A percentile compares a stretch with the other conserved stretches of the same genome.
Conservation (phyloP, 1,140 invertebrate species). For the Brachionus plicatilis region DNA sequence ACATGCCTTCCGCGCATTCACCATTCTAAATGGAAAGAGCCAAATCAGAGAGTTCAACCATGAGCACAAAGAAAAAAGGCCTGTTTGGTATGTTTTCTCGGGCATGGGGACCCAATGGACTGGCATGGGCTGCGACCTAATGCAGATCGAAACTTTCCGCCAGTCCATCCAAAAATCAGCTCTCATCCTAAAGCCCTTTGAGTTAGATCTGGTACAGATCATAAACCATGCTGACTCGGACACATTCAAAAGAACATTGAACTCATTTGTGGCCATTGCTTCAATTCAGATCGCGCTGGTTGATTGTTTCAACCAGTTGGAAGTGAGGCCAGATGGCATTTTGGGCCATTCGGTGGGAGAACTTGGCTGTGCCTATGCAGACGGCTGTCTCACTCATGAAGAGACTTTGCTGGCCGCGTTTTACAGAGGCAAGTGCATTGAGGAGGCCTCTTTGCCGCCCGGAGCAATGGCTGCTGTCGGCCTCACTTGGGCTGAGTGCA, state of each 20-base stretch:
- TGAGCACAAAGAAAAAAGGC: slow-evolving; percentile 56
- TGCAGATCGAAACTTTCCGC: slow-evolving; percentile 72
- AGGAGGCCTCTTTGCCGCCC: slow-evolving; percentile 67
- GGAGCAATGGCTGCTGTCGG: slow-evolving; percentile 79
- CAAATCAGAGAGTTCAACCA: background rate
- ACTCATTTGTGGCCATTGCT: slow-evolving; percentile 85
- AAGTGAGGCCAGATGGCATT: slow-evolving; percentile 81
- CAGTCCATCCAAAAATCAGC: slow-evolving; percentile 70
- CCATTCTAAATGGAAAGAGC: slow-evolving; percentile 60
- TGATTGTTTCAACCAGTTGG: slow-evolving; percentile 71
- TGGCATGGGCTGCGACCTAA: slow-evolving; percentile 79
- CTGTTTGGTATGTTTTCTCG: slow-evolving; percentile 87
- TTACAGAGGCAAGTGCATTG: slow-evolving; percentile 78
- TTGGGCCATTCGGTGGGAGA: slow-evolving; percentile 78
- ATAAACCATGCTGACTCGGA: slow-evolving; percentile 69
- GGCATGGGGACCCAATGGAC: slow-evolving; percentile 96
- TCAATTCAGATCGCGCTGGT: slow-evolving; percentile 87
- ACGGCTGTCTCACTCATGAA: slow-evolving; percentile 82
- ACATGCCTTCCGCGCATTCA: slow-evolving; percentile 67
- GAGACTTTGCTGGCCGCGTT: slow-evolving; percentile 86
- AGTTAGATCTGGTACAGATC: slow-evolving; percentile 73
- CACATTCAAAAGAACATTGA: slow-evolving; percentile 73
- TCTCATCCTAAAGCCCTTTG: slow-evolving; percentile 68
- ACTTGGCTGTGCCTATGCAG: slow-evolving; percentile 85
- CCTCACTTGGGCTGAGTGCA: slow-evolving; percentile 77